phyloP scores from a whole-genome alignment of 2,888 invertebrate genomes.

The Shargacucullia verbasci region DNA sequence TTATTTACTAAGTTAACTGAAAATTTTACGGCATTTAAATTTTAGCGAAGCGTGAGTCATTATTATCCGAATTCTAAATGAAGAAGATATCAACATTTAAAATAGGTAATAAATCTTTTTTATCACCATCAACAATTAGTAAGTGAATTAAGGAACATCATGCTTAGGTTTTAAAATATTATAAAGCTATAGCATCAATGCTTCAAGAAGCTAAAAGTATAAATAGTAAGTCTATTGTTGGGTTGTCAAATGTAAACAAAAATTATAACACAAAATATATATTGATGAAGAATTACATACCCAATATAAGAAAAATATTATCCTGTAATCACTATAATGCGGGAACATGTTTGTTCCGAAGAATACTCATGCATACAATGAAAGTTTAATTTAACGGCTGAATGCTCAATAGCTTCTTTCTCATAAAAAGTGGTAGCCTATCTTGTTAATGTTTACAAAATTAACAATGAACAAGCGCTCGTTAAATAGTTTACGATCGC shows the following conservation, averaged over 20 bases:
- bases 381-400: conserved; percentile 72
- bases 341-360: conserved; percentile 46
- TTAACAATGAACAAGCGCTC: conserved; percentile 78
- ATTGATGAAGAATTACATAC: conserved; percentile 49
- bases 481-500: conserved; percentile 68
- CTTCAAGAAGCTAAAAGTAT: too few species aligned
- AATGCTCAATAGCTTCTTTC: conserved; percentile 61
- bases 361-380: conserved; percentile 34
- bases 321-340: conserved; percentile 40
- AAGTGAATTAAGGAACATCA: too few species aligned
- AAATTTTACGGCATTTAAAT: neutral
- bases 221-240: too few species aligned
- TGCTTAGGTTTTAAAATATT: too few species aligned
- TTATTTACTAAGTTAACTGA: neutral
- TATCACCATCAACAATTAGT: too few species aligned
- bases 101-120: too few species aligned
- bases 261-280: neutral
- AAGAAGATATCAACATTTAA: too few species aligned
- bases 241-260: neutral
- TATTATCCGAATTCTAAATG: too few species aligned
- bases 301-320: conserved; percentile 52
- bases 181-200: too few species aligned
- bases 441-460: conserved; percentile 70
- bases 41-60: neutral
- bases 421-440: conserved; percentile 52